Evolutionary conservation across 2,113 vertebrate genomes (phyloP), one percentile per base, ranked within the genome.

Genomic region (Paramisgurnus dabryanus): DNA sequence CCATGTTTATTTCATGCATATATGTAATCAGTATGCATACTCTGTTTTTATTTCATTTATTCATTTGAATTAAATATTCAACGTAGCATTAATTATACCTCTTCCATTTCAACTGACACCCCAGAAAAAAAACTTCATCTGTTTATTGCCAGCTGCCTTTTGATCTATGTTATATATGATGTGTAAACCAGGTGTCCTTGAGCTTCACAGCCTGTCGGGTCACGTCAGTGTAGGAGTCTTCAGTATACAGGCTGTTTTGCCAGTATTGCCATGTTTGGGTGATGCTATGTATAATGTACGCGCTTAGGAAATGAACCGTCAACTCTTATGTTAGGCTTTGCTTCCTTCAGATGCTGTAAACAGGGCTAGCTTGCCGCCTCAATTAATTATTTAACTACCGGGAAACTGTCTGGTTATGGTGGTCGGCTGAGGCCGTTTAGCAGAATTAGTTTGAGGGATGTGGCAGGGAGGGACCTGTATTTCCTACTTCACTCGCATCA

Each of bases 61-160:
- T 49, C 18, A 9, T 55, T 80, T 78, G 47, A 76, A 67, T 49
- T 68, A 45, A 76, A 76, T 65, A 67, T 84, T 73, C 34, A 45
- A 34, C 50, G 69, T 81, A 17, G 63, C 43, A 61, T 73, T 71
- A 79, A 82, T 86, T 45, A 75, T 80, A 49, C 70, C 15, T 79
- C 67, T 67, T 17, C 61, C 79, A 50, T 64, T 67, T 45, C 55
- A 77, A 71, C 47, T 18, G 41, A 40, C n/a, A 47, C 39, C 61
- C 41, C 10, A 63, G 55, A 60, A 34, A 34, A 76, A 67, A 58
- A 68, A 39, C 10, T 49, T 76, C 43, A 50, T 78, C 75, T 18
- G 55, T 58, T 58, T 53, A 75, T 27, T 58, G 71, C 50, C 12
- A 76, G 41, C 34, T 12, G 47, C 22, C 17, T 67, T 78, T 82